Conservation (phyloP, 2,797 vertebrate genomes). For the Lutjanus argentimaculatus region DNA sequence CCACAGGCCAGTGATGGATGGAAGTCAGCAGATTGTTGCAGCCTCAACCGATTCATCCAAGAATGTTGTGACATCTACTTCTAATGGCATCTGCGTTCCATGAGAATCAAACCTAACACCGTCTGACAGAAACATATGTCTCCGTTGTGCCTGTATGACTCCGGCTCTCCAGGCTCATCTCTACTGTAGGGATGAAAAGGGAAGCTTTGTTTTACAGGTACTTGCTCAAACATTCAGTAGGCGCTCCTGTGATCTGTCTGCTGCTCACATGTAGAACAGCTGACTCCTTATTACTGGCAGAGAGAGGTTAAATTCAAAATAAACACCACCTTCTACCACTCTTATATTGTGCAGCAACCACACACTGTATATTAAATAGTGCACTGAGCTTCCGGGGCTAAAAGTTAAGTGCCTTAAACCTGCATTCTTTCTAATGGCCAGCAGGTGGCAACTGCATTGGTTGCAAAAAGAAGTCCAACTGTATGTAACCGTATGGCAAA, state of each 20-base stretch:
- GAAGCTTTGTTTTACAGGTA: conserved; percentile 54
- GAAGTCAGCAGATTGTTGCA: conserved; percentile 81
- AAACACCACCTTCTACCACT: background rate
- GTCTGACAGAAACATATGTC: conserved; percentile 82
- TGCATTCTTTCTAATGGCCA: too few species aligned
- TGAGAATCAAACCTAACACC: conserved; percentile 72
- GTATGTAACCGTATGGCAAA: too few species aligned
- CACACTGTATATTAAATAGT: too few species aligned
- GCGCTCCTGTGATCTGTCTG: conserved; percentile 33
- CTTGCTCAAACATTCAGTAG: conserved; percentile 3
- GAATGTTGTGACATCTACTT: conserved; percentile 82
- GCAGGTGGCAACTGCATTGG: too few species aligned
- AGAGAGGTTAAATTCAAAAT: background rate
- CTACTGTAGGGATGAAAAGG: conserved; percentile 33
- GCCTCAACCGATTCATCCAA: conserved; percentile 76
- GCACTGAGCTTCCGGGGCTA: too few species aligned
- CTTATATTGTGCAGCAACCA: background rate
- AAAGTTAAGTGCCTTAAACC: too few species aligned
- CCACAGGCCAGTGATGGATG: conserved; percentile 76
- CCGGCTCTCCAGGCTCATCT: conserved; percentile 49
- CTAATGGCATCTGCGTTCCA: conserved; percentile 75
- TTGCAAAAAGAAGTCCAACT: too few species aligned
- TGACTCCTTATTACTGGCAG: background rate
- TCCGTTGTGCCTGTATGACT: conserved; percentile 66
- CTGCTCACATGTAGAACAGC: conserved; percentile 18